These are phyloP conservation scores for Drosophila borealis DNA, from an alignment of 2,888 invertebrate species.

Conservation along the genomic window DNA sequence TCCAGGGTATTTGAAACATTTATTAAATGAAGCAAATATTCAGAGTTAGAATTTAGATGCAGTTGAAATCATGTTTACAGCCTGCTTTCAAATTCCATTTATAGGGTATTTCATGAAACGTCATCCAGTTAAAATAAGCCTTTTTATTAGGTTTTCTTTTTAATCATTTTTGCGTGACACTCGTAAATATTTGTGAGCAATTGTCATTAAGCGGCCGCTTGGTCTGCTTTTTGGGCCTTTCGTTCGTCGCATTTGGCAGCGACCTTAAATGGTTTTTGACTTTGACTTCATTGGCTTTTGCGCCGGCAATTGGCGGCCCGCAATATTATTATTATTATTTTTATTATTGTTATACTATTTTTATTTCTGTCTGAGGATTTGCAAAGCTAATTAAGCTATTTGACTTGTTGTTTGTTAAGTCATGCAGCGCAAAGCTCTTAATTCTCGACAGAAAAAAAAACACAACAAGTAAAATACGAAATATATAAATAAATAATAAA, in stretches of 20 bases:
- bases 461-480: conserved; percentile 3
- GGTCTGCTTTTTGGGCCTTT: conserved; percentile 21
- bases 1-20: no score
- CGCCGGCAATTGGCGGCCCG: conserved; percentile 40
- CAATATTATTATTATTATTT: conserved; percentile 32
- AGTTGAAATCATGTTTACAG: no score
- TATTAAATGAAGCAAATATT: no score
- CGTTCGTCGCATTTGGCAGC: conserved; percentile 33
- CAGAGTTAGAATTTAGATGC: no score
- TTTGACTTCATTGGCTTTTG: conserved; percentile 68
- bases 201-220: conserved; percentile 43
- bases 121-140: not conserved
- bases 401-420: conserved; percentile 54
- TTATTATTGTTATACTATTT: conserved; percentile 13
- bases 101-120: conserved; percentile 25
- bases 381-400: conserved; percentile 75
- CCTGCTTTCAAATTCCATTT: no score
- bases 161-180: conserved; percentile 41
- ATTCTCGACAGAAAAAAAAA: conserved; percentile 26
- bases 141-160: conserved; percentile 25
- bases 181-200: conserved; percentile 45
- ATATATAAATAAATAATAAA: conserved; percentile 15
- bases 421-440: conserved; percentile 58
- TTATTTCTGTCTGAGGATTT: conserved; percentile 47
- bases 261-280: conserved; percentile 78